phyloP scores from a whole-genome alignment of 2,797 vertebrate species.

The Chrysocyon brachyurus region DNA sequence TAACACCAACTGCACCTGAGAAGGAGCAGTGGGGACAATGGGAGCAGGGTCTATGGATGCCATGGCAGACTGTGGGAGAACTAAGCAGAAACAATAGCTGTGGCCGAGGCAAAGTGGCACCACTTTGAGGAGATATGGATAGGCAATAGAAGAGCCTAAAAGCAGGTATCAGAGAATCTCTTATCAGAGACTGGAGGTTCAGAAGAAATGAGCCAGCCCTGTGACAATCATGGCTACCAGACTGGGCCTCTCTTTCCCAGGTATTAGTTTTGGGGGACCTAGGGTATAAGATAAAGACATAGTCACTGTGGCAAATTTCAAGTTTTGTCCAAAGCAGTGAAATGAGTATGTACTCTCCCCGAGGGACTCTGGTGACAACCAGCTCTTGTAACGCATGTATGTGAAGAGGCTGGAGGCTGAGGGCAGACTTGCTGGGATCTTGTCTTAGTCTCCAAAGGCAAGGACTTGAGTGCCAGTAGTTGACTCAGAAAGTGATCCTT shows the following conservation, averaged over 20 bases:
- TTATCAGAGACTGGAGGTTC: neutral
- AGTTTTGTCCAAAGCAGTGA: neutral
- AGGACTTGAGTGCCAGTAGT: neutral
- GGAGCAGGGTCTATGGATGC: neutral
- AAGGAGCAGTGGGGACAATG: neutral
- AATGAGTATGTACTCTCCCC: neutral
- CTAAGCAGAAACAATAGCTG: neutral
- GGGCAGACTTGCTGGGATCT: neutral
- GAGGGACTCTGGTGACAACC: neutral
- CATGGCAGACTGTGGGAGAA: too few relatives aligned
- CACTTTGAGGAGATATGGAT: neutral
- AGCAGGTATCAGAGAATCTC: neutral
- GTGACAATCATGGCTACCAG: neutral
- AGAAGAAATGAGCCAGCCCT: neutral
- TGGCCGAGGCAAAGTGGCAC: neutral
- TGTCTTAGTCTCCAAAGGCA: neutral
- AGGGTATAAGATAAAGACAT: neutral
- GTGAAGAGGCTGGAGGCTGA: neutral
- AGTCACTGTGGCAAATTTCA: neutral
- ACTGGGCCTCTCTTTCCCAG: neutral
- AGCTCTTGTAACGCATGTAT: neutral
- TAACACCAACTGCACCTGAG: neutral
- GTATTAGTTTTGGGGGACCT: neutral
- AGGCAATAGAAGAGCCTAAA: neutral
- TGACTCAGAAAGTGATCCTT: neutral